These are phyloP conservation scores for Amphipoea lucens DNA, from an alignment of 2,888 invertebrate genomes.

Conservation along the genomic window DNA sequence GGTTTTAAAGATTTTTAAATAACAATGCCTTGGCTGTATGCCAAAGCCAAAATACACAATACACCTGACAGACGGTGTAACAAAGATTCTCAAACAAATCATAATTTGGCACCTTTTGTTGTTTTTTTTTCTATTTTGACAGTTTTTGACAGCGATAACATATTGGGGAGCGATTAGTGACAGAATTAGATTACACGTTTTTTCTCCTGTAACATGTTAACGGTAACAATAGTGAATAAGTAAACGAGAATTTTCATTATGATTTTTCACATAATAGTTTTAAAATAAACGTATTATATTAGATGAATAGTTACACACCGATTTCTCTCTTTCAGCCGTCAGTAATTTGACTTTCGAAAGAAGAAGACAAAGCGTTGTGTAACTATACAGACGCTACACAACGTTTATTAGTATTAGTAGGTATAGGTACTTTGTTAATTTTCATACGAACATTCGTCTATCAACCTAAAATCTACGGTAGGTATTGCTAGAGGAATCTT, in stretches of 20 bases:
- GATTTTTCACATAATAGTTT: background rate
- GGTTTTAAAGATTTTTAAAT: constrained; percentile 73
- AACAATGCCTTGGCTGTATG: constrained; percentile 77
- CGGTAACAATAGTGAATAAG: background rate
- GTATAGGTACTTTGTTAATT: background rate
- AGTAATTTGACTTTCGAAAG: too few species aligned
- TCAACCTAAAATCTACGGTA: background rate
- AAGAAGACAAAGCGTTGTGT: too few species aligned
- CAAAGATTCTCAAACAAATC: constrained; percentile 67
- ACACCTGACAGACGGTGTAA: constrained; percentile 75
- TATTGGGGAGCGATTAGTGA: constrained; percentile 36
- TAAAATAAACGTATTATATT: too few species aligned
- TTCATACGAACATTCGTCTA: background rate
- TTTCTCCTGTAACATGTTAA: background rate
- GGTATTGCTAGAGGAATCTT: background rate
- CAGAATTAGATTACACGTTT: background rate
- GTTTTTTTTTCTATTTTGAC: constrained; percentile 36
- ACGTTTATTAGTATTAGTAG: too few species aligned
- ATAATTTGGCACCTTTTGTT: constrained; percentile 61
- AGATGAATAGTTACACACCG: too few species aligned
- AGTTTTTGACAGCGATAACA: constrained; percentile 40
- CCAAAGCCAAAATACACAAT: constrained; percentile 77
- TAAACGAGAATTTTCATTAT: background rate
- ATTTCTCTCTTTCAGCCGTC: too few species aligned
- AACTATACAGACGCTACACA: too few species aligned